These are phyloP conservation scores for Aphrocallistes beatrix DNA, from an alignment of 37 sponge, comb jelly and placozoan genomes.

Conservation along the genomic window DNA sequence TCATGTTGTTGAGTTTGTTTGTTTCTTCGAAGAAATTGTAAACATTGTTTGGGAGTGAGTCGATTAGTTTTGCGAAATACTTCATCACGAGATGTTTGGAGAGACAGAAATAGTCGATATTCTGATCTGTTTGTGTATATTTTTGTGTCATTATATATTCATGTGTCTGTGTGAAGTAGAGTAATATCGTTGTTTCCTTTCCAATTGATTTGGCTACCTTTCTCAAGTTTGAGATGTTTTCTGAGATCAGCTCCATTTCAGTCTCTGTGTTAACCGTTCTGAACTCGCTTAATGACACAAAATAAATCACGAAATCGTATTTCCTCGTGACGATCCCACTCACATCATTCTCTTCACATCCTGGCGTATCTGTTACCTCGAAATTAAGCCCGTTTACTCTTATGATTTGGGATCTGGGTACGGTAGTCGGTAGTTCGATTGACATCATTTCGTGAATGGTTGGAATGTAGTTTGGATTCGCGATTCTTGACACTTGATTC, in stretches of 20 bases:
- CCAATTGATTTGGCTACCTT: background rate
- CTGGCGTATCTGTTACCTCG: background rate
- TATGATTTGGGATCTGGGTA: background rate
- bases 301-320: constrained; percentile 6
- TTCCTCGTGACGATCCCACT: background rate
- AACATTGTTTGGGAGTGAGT: background rate
- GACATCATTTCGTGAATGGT: background rate
- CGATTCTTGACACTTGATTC: background rate
- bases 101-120: background rate
- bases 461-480: background rate
- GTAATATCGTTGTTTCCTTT: background rate
- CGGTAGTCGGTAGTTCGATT: background rate
- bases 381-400: background rate
- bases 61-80: background rate
- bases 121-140: background rate
- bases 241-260: background rate
- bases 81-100: background rate
- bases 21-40: background rate
- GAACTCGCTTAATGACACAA: background rate
- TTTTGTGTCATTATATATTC: background rate
- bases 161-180: background rate
- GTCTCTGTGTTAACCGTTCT: background rate
- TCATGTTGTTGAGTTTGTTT: background rate
- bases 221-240: background rate
- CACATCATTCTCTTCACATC: background rate